These are phyloP conservation scores for Eurosta solidaginis DNA, from an alignment of 1,140 invertebrate species.

Conservation along the genomic window DNA sequence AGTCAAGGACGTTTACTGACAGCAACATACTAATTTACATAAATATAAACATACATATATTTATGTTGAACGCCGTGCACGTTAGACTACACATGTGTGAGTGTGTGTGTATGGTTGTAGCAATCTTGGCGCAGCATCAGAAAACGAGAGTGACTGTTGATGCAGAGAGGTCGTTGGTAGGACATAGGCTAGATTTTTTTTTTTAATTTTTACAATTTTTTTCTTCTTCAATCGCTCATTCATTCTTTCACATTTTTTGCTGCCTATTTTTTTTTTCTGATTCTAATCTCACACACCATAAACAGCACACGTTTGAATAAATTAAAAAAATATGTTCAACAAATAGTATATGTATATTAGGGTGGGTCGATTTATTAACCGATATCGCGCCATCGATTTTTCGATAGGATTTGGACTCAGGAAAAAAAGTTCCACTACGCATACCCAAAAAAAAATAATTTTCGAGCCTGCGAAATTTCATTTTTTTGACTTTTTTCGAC, in stretches of 20 bases:
- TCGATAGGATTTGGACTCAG: no score
- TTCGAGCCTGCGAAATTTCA: no score
- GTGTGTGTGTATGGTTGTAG: background rate
- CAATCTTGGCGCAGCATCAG: background rate
- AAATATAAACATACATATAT: no score
- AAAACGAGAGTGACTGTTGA: background rate
- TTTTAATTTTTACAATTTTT: background rate
- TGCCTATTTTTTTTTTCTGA: constrained; percentile 6
- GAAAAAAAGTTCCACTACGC: no score
- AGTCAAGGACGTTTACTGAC: constrained; percentile 10
- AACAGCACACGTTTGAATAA: background rate
- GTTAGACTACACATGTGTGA: background rate
- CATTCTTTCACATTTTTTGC: background rate
- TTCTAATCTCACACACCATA: constrained; percentile 8
- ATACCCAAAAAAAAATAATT: no score
- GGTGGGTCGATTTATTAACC: no score
- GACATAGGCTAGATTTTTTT: background rate
- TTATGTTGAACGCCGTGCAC: background rate
- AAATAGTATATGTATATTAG: no score
- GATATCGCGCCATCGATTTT: no score
- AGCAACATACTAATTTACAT: constrained; percentile 16
- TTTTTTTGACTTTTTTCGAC: no score
- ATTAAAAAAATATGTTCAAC: background rate
- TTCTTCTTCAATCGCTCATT: background rate
- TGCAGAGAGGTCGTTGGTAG: background rate